Base-by-base conservation (phyloP, 1,140 invertebrate species). In the Sinonovacula constricta region DNA sequence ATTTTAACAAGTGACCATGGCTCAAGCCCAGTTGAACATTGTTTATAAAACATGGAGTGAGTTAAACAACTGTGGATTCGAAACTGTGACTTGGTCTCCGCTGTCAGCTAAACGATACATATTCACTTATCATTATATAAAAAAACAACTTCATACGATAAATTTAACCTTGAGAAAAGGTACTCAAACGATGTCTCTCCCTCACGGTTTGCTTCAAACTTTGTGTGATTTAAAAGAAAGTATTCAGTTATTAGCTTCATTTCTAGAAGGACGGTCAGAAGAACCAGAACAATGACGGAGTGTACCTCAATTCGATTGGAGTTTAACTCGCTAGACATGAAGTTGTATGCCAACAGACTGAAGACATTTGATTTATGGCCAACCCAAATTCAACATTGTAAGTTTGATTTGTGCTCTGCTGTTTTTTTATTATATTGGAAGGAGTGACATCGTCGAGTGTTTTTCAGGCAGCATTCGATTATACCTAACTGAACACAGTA, bases 191-290 rank as follows among this genome's bases (percentile, higher is more conserved):
- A n/a, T n/a, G n/a, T n/a, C n/a, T n/a, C n/a, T n/a, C n/a, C n/a
- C n/a, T n/a, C n/a, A n/a, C n/a, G 57, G 51, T 12, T 36, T 30
- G 39, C 62, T 72, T 31, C 10, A 31, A 72, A 26, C 59, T 15
- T 72, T 72, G 39, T 72, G 70, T 53, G 59, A 72, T 72, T 62
- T 72, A 72, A 72, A 63, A 28, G 70, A 72, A 72, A 72, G 70
- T n/a, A 28, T 72, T 51, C 24, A 18, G 1, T 31, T 63, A 53
- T 33, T 72, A n/a, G 24, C 36, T 45, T 72, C 70, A 72, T 72
- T 62, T 62, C 22, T 72, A 39, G 15, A 62, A 60, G 59, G 59
- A 62, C 70, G 62, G 59, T 63, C 26, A 62, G 15, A 62, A 60
- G 59, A 45, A 62, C 70, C 60, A 45, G 49, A 30, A 62, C 30